These are phyloP conservation scores for Otolemur crassicaudatus DNA, from an alignment of 2,797 vertebrate genomes.

Conservation along the genomic window DNA sequence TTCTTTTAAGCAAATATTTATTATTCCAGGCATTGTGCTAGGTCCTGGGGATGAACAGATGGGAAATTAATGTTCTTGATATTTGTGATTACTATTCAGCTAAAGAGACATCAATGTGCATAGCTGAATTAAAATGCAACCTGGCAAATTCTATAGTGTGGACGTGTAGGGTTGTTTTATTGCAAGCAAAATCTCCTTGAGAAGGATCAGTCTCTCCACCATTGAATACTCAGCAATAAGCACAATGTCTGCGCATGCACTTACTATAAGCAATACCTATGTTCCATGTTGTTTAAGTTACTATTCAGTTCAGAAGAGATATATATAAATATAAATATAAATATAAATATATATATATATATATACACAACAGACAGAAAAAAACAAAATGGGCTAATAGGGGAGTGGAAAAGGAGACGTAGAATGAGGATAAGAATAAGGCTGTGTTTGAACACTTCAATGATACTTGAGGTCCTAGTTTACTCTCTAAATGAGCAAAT, in stretches of 20 bases:
- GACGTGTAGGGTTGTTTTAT: not conserved
- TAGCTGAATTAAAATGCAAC: not conserved
- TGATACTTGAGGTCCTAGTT: not conserved
- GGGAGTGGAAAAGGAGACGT: not conserved
- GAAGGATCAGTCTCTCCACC: not conserved
- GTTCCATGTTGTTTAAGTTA: not conserved
- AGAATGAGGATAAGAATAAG: not conserved
- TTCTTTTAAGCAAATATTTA: slow-evolving; percentile 13
- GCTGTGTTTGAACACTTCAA: not conserved
- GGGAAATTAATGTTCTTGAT: not conserved
- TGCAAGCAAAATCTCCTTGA: not conserved
- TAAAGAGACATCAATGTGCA: not conserved
- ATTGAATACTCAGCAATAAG: not conserved
- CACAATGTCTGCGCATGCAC: not conserved
- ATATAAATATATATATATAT: no score
- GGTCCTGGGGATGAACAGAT: not conserved
- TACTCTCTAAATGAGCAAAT: not conserved
- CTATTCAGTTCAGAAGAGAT: not conserved
- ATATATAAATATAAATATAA: not conserved
- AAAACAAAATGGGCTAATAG: not conserved
- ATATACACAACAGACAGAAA: not conserved
- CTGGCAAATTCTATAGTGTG: not conserved
- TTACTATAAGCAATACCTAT: not conserved
- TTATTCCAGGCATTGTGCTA: not conserved
- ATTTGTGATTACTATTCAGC: not conserved